These are phyloP conservation scores for Drosophila pegasa DNA, from an alignment of 2,888 invertebrate species.

Conservation along the genomic window DNA sequence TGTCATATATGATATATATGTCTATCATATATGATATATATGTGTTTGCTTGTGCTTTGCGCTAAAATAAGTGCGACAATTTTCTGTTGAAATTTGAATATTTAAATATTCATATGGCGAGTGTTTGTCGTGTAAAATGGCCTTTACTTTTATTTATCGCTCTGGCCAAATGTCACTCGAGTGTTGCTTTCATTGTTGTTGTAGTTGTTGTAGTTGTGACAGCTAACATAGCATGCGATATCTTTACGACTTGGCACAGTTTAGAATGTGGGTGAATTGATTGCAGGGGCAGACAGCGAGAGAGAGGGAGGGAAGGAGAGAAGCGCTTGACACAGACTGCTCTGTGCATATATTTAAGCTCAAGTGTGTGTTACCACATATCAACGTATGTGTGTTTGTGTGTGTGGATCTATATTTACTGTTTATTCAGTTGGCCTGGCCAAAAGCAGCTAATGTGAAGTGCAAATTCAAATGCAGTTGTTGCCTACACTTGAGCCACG, in stretches of 20 bases:
- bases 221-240: slow-evolving; percentile 44
- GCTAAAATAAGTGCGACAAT: slow-evolving; percentile 55
- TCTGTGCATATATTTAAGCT: slow-evolving; percentile 47
- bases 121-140: slow-evolving; percentile 57
- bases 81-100: slow-evolving; percentile 62
- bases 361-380: slow-evolving; percentile 9
- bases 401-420: slow-evolving; percentile 7
- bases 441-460: slow-evolving; percentile 50
- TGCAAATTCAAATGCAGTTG: slow-evolving; percentile 61
- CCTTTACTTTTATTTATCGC: slow-evolving; percentile 74
- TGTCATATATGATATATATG: background rate
- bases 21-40: background rate
- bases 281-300: slow-evolving; percentile 10
- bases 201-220: slow-evolving; percentile 40
- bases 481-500: slow-evolving; percentile 46
- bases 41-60: slow-evolving; percentile 3
- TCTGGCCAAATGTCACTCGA: slow-evolving; percentile 69
- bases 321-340: slow-evolving; percentile 23
- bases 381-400: background rate
- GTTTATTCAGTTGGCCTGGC: slow-evolving; percentile 27
- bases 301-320: background rate
- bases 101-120: slow-evolving; percentile 64
- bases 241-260: slow-evolving; percentile 61
- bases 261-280: slow-evolving; percentile 49
- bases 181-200: slow-evolving; percentile 41